Evolutionary conservation across 1,140 invertebrate genomes (phyloP).

Genomic region (Heliothis virescens): DNA sequence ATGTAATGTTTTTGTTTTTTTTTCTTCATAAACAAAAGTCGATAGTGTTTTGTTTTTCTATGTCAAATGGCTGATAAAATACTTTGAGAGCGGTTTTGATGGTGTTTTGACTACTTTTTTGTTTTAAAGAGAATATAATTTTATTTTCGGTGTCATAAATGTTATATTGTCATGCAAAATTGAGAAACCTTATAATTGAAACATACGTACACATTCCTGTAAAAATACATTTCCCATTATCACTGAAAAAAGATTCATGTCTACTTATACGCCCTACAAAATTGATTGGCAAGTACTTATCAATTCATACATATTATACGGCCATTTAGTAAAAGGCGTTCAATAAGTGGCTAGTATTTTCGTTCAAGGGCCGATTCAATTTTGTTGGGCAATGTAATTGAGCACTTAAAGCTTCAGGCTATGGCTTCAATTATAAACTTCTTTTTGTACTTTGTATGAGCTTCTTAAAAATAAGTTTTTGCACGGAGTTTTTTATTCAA

Average conservation of each 20-base stretch:
- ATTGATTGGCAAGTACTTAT: background rate
- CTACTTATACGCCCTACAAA: background rate
- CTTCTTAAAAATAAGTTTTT: constrained; percentile 22
- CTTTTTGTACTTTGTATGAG: constrained; percentile 22
- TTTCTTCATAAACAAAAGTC: too few relatives aligned
- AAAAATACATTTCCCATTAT: too few relatives aligned
- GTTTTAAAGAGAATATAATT: too few relatives aligned
- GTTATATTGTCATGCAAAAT: too few relatives aligned
- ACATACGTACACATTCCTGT: too few relatives aligned
- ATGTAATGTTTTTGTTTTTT: too few relatives aligned
- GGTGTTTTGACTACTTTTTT: too few relatives aligned
- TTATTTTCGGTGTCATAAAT: too few relatives aligned
- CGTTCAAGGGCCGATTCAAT: constrained; percentile 38
- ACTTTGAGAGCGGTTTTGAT: too few relatives aligned
- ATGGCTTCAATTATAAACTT: background rate
- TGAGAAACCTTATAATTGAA: too few relatives aligned
- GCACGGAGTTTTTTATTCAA: background rate
- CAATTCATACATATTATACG: background rate
- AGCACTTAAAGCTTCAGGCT: constrained; percentile 19
- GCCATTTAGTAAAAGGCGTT: constrained; percentile 38
- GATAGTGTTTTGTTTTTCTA: too few relatives aligned
- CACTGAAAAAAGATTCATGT: background rate
- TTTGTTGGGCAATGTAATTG: constrained; percentile 44
- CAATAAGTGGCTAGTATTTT: constrained; percentile 32
- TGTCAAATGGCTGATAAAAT: too few relatives aligned